Conservation (phyloP, 2,113 vertebrate genomes). For the Dasyornis broadbenti region DNA sequence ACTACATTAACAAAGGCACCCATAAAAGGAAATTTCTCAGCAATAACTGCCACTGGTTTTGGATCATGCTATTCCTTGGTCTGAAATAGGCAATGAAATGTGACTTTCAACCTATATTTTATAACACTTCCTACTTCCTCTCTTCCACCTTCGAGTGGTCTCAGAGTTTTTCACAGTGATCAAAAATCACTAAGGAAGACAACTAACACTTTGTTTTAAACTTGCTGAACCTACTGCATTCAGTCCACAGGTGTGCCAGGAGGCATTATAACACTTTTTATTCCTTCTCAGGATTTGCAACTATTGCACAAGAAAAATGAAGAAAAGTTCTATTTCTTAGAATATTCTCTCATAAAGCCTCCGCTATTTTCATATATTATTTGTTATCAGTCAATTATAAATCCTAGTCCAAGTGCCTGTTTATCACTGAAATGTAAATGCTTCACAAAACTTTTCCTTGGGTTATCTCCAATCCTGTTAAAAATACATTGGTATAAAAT, state of each 20-base stretch:
- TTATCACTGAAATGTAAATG: neutral
- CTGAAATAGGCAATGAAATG: neutral
- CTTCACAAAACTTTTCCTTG: neutral
- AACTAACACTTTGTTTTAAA: neutral
- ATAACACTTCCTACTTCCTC: neutral
- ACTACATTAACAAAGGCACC: neutral
- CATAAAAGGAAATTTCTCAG: neutral
- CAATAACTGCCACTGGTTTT: neutral
- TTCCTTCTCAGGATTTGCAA: neutral
- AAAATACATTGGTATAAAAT: neutral
- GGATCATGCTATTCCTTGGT: neutral
- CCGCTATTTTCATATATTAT: neutral
- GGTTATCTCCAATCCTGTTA: neutral
- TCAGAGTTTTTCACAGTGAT: neutral
- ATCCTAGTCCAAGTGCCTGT: neutral
- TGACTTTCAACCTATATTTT: neutral
- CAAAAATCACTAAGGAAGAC: neutral
- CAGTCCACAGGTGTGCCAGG: no score
- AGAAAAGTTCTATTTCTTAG: neutral
- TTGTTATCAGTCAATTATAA: neutral
- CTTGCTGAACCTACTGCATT: neutral
- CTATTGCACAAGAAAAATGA: neutral
- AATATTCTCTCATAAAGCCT: neutral
- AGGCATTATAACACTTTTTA: neutral
- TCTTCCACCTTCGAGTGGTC: neutral